A percentile compares a stretch with the other conserved stretches of the same genome.
Conservation (phyloP, 2,113 vertebrate genomes). For the Rhinichthys klamathensis region DNA sequence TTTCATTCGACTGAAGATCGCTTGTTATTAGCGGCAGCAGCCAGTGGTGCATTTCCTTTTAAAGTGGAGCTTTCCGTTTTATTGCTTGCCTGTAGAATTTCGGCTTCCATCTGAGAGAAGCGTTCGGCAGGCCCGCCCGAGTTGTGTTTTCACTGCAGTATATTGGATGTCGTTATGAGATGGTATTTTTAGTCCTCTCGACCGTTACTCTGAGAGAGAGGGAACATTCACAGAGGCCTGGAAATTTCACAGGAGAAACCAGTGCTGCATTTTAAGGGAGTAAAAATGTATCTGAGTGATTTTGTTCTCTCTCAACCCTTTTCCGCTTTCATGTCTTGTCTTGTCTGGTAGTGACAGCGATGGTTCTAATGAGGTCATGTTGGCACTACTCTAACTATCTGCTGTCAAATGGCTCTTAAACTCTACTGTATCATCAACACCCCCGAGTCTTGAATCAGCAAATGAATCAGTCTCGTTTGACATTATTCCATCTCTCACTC, state of each 20-base stretch:
- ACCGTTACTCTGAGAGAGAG: neutral
- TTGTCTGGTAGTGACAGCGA: conserved; percentile 54
- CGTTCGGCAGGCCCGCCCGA: neutral
- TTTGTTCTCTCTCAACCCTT: neutral
- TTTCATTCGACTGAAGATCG: neutral
- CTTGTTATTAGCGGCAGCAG: neutral
- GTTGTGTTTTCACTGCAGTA: conserved; percentile 9
- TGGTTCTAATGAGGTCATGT: conserved; percentile 59
- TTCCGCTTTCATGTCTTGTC: neutral
- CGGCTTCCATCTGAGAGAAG: neutral
- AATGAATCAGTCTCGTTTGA: neutral
- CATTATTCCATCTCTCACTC: neutral
- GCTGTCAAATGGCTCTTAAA: conserved; percentile 47
- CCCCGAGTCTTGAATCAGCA: neutral
- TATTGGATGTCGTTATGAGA: conserved; percentile 5
- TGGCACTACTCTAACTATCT: conserved; percentile 29
- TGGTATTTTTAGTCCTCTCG: conserved; percentile 34
- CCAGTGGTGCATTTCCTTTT: neutral
- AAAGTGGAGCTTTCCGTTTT: neutral
- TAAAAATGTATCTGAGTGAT: neutral
- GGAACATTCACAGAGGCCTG: neutral
- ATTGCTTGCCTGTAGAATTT: neutral
- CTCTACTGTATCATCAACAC: neutral
- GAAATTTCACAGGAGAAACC: neutral
- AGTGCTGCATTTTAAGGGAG: neutral